Evolutionary conservation across 1,140 invertebrate genomes (phyloP).

Genomic region (Saxidomus purpurata): DNA sequence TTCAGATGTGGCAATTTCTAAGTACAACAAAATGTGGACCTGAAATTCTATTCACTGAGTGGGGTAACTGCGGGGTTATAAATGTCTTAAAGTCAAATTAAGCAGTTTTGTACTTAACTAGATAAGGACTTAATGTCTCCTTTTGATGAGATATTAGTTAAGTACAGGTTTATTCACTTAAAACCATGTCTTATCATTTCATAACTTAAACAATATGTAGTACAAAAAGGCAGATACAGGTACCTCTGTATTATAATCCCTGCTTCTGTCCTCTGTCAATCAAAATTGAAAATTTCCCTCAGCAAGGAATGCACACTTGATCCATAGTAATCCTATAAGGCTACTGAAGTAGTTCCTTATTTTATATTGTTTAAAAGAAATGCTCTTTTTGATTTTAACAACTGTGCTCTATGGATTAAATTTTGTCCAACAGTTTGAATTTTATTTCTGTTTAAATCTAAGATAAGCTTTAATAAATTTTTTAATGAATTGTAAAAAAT

Average conservation of each 20-base stretch:
- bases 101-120: too few species aligned
- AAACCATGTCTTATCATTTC: too few species aligned
- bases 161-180: too few species aligned
- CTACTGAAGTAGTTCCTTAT: constrained; percentile 1
- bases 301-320: not conserved
- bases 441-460: not conserved
- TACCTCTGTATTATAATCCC: not conserved
- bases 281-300: not conserved
- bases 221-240: too few species aligned
- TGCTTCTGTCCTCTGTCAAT: not conserved
- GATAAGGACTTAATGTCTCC: too few species aligned
- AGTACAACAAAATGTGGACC: not conserved
- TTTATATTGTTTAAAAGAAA: not conserved
- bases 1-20: too few species aligned
- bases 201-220: too few species aligned
- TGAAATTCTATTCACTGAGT: not conserved
- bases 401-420: not conserved
- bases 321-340: not conserved
- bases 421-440: not conserved
- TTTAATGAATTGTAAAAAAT: not conserved
- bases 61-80: too few species aligned
- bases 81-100: too few species aligned
- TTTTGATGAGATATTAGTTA: too few species aligned
- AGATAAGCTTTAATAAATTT: not conserved
- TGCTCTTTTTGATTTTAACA: not conserved